Evolutionary conservation across 1,140 invertebrate genomes (phyloP), one percentile per base, ranked within the genome.

Genomic region (Aethina tumida): DNA sequence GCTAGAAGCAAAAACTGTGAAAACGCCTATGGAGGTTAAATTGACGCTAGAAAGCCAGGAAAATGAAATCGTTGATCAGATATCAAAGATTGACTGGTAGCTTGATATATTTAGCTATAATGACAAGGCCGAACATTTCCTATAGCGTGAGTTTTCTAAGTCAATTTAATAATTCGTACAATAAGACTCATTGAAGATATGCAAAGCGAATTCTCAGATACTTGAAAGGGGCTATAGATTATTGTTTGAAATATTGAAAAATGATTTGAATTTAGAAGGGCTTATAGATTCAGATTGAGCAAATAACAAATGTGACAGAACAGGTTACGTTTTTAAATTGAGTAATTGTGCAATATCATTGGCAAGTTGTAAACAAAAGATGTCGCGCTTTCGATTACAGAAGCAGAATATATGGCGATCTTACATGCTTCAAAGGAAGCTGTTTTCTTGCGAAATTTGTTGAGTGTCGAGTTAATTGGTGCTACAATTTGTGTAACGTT

Each of bases 321-420:
- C n/a, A n/a, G n/a, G n/a, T n/a, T n/a, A n/a, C n/a, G n/a, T n/a
- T n/a, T n/a, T n/a, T n/a, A n/a, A n/a, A n/a, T n/a, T n/a, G n/a
- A n/a, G n/a, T n/a, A n/a, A n/a, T n/a, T n/a, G n/a, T n/a, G n/a
- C n/a, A n/a, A n/a, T n/a, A n/a, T n/a, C n/a, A n/a, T n/a, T n/a
- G n/a, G n/a, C n/a, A n/a, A n/a, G n/a, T n/a, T n/a, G n/a, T n/a
- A n/a, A n/a, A n/a, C n/a, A n/a, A n/a, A n/a, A n/a, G n/a, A n/a
- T n/a, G n/a, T n/a, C n/a, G n/a, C n/a, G n/a, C n/a, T n/a, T n/a
- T n/a, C n/a, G n/a, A n/a, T n/a, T n/a, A n/a, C n/a, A n/a, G n/a
- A n/a, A n/a, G 29, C 29, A 4, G 29, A 31, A 5, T 31, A 31
- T 15, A 31, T 31, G 29, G 29, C 29, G n/a, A 31, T 31, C 5